Evolutionary conservation across 1,140 invertebrate species (phyloP), one percentile per base, ranked within the genome.

Genomic region (Parapsyche elsis): DNA sequence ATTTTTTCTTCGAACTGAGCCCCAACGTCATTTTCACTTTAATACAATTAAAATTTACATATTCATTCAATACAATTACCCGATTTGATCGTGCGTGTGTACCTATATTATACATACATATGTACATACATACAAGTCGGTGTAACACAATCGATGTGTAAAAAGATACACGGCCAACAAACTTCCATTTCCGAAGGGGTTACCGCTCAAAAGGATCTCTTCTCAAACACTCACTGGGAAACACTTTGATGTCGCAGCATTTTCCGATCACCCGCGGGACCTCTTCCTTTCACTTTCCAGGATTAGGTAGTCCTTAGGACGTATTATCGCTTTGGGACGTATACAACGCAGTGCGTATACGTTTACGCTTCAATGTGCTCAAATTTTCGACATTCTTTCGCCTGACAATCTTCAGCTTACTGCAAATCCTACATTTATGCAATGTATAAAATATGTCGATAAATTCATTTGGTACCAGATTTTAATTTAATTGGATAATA

Each of bases 261-360:
- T 24, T 30, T 57, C 24, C 46, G 49, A 75, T 53, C 73, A 75
- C 49, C 73, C 73, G 23, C 24, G 73, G 73, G 73, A 75, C 21
- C 46, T 49, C 46, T 75, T n/a, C 14, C 73, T n/a, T 73, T 75
- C 49, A 57, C 45, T 75, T 57, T 75, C 21, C 21, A 10, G 49
- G 73, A 75, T 75, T 75, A 75, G 46, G 49, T 49, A 75, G 44
- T 53, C 49, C 46, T 75, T n/a, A 75, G n/a, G 49, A 57, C 49
- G 73, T 75, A 75, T 75, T 75, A 75, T 75, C 49, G n/a, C 49
- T 57, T 24, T 75, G 73, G 45, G 73, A 75, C 23, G 5, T 46
- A 75, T 24, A 24, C 1, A 45, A 19, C 38, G 0, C 14, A 14
- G 2, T 44, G 38, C 9, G 19, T 71, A 71, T 71, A 38, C 30